These are phyloP conservation scores for Podabrus alpinus DNA, from an alignment of 2,888 invertebrate genomes.

Conservation along the genomic window DNA sequence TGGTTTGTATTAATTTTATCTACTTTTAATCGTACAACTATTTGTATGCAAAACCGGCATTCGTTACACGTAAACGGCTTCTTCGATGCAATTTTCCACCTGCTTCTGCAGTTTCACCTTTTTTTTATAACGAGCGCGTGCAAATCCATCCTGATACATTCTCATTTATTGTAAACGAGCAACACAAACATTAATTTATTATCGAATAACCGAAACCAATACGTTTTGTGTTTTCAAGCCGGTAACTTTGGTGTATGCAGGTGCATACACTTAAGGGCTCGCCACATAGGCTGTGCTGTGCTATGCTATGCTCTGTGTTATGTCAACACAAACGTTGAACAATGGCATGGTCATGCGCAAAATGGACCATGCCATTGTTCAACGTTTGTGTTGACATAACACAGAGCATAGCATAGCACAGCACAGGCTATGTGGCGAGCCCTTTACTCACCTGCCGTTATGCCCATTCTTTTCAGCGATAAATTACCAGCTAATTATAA, in stretches of 20 bases:
- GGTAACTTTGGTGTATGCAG: constrained; percentile 14
- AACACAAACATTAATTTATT: background rate
- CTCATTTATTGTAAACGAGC: background rate
- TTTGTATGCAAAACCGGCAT: constrained; percentile 15
- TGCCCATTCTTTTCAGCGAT: background rate
- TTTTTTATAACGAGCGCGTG: constrained; percentile 10
- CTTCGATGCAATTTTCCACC: constrained; percentile 20
- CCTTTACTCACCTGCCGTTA: background rate
- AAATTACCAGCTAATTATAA: background rate
- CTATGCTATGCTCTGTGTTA: too few species aligned
- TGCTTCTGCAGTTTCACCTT: constrained; percentile 3
- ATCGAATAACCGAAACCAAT: background rate
- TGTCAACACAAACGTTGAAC: too few species aligned
- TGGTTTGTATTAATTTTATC: background rate
- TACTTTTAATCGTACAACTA: constrained; percentile 10
- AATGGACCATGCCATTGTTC: too few species aligned
- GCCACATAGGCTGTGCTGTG: too few species aligned
- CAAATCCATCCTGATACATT: background rate
- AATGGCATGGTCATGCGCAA: too few species aligned
- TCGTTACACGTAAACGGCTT: constrained; percentile 19
- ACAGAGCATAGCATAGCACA: too few species aligned
- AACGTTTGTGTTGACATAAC: too few species aligned
- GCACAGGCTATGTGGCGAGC: too few species aligned
- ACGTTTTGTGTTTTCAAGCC: background rate
- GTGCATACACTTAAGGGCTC: background rate